phyloP scores from a whole-genome alignment of 2,113 vertebrate species.

The Erythrocercus mccallii region DNA sequence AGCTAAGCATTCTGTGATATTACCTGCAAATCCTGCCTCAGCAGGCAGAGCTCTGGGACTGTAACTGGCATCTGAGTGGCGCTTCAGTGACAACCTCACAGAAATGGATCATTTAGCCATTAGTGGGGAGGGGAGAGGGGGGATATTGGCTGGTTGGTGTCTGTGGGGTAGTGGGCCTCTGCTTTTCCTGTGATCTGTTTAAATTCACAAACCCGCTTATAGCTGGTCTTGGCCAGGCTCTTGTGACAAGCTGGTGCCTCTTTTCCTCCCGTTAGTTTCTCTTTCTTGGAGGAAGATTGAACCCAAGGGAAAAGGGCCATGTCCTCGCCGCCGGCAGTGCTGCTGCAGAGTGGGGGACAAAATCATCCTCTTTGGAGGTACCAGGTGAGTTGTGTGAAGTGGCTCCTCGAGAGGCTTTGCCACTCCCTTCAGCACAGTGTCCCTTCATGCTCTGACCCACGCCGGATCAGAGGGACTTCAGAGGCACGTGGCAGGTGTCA shows the following conservation, averaged over 20 bases:
- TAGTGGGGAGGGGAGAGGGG: background rate
- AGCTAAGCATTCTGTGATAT: background rate
- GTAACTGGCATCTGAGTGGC: background rate
- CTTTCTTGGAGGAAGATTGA: constrained; percentile 93
- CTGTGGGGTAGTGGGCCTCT: background rate
- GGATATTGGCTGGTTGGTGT: background rate
- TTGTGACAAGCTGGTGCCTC: background rate
- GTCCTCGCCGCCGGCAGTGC: constrained; percentile 92
- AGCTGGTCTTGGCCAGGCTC: background rate
- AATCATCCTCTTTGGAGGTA: constrained; percentile 81
- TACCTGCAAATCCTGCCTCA: background rate
- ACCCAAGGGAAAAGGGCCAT: constrained; percentile 93
- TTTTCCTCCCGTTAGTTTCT: constrained; percentile 56
- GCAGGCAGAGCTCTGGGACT: background rate
- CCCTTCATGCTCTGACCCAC: rapidly evolving
- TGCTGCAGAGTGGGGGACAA: constrained; percentile 97
- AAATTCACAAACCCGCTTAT: background rate
- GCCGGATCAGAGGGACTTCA: background rate
- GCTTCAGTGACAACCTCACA: background rate
- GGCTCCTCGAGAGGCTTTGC: background rate
- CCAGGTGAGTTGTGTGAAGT: constrained; percentile 70
- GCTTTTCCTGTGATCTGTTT: background rate
- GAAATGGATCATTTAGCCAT: rapidly evolving
- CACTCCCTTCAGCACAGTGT: background rate
- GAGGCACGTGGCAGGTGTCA: background rate